Evolutionary conservation across 1,140 invertebrate species (phyloP).

Genomic region (Caerostris darwini): DNA sequence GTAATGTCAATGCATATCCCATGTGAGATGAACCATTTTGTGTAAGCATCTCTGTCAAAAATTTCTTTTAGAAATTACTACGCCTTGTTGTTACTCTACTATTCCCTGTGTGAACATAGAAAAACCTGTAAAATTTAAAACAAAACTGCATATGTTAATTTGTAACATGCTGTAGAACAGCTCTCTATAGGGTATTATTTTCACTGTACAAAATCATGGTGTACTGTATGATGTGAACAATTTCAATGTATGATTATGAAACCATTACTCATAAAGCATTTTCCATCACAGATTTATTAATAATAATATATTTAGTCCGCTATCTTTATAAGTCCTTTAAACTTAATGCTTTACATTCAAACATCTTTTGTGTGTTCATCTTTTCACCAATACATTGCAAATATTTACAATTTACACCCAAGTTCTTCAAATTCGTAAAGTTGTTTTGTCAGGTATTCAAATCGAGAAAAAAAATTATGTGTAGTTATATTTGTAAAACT

Average conservation of each 20-base stretch:
- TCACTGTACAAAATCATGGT: slow-evolving; percentile 76
- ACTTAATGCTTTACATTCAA: slow-evolving; percentile 1
- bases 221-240: slow-evolving; percentile 66
- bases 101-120: slow-evolving; percentile 51
- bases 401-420: background rate
- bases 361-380: slow-evolving; percentile 32
- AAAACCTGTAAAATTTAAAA: background rate
- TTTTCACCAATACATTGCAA: slow-evolving; percentile 11
- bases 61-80: slow-evolving; percentile 34
- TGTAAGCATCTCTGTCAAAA: slow-evolving; percentile 37
- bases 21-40: slow-evolving; percentile 4
- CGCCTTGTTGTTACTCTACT: background rate
- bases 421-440: background rate
- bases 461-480: background rate
- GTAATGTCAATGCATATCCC: slow-evolving; percentile 55
- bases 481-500: slow-evolving; percentile 22
- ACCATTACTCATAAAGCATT: slow-evolving; percentile 65
- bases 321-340: background rate
- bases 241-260: slow-evolving; percentile 45
- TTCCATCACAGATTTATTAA: slow-evolving; percentile 52
- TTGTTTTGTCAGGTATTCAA: background rate
- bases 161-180: slow-evolving; percentile 75
- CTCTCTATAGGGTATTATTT: slow-evolving; percentile 58
- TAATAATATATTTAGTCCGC: slow-evolving; percentile 14
- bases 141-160: slow-evolving; percentile 59